These are phyloP conservation scores for Porphyrio hochstetteri DNA, from an alignment of 2,113 vertebrate genomes.

Conservation along the genomic window DNA sequence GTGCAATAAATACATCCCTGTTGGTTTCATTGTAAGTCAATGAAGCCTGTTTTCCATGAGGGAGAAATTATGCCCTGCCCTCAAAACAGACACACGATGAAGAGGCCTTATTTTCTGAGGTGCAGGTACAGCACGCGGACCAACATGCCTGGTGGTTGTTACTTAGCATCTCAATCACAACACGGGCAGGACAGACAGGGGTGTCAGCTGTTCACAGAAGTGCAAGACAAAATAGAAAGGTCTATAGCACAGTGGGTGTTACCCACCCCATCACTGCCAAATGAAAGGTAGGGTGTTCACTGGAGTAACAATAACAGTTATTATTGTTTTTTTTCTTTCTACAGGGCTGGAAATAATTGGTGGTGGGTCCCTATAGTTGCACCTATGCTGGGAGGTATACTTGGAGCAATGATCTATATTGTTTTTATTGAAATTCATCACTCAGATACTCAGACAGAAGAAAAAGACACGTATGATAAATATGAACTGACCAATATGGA, in stretches of 20 bases:
- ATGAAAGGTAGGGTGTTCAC: not conserved
- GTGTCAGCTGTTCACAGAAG: not conserved
- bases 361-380: constrained; percentile 95
- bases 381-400: constrained; percentile 85
- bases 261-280: not conserved
- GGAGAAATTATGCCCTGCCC: not conserved
- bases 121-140: not conserved
- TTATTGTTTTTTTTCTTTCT: not conserved
- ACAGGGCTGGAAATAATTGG: constrained; percentile 88
- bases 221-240: not conserved
- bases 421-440: constrained; percentile 92
- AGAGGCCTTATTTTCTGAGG: not conserved
- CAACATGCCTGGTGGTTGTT: not conserved
- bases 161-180: not conserved
- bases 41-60: not conserved
- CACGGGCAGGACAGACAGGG: not conserved
- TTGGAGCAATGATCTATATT: constrained; percentile 85
- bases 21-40: not conserved
- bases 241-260: not conserved
- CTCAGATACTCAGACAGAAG: constrained; percentile 53
- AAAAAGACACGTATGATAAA: constrained; percentile 80
- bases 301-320: not conserved
- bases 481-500: constrained; percentile 79
- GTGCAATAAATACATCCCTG: not conserved
- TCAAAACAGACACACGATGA: not conserved